Evolutionary conservation across 2,888 invertebrate species (phyloP).

Genomic region (Agelastica alni): DNA sequence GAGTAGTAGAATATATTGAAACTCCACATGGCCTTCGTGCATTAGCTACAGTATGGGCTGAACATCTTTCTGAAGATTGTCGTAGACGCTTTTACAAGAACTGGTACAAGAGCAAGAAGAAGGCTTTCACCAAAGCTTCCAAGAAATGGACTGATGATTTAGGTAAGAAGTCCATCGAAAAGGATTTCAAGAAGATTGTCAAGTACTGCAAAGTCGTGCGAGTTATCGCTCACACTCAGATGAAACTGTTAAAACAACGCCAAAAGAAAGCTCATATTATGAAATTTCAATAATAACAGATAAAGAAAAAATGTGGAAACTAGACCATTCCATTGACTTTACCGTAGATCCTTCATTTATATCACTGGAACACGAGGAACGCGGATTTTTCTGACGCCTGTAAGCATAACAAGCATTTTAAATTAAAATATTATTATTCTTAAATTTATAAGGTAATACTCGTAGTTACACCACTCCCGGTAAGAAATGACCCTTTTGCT

Average conservation of each 20-base stretch:
- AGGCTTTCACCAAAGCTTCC: constrained; percentile 97
- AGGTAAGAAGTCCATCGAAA: constrained; percentile 95
- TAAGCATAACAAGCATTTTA: too few relatives aligned
- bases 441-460: too few relatives aligned
- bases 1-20: constrained; percentile 98
- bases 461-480: too few relatives aligned
- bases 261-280: constrained; percentile 99
- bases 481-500: too few relatives aligned
- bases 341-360: too few relatives aligned
- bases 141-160: constrained; percentile 99
- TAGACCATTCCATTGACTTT: too few relatives aligned
- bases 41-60: constrained; percentile 96
- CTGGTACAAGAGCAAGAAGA: constrained; percentile 99
- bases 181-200: constrained; percentile 95
- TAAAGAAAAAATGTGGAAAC: too few relatives aligned
- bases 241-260: constrained; percentile 95
- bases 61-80: constrained; percentile 98
- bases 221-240: constrained; percentile 98
- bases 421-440: too few relatives aligned
- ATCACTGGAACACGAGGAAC: too few relatives aligned
- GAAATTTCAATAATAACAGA: constrained; percentile 99
- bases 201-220: constrained; percentile 98
- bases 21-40: constrained; percentile 96
- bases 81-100: constrained; percentile 99
- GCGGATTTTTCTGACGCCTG: too few relatives aligned